These are phyloP conservation scores for Drosophila repletoides DNA, from an alignment of 1,140 invertebrate genomes.

Conservation along the genomic window DNA sequence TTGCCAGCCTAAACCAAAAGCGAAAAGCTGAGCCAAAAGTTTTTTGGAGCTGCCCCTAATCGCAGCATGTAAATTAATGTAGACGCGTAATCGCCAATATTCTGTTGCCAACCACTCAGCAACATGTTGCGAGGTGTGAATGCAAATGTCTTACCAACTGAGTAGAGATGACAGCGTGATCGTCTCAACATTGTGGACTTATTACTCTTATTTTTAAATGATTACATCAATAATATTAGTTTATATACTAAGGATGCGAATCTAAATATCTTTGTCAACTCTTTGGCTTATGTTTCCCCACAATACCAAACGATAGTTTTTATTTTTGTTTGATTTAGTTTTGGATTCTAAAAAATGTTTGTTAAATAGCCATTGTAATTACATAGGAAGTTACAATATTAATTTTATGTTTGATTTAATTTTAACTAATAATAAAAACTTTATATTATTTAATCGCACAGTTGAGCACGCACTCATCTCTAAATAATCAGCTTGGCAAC, in stretches of 20 bases:
- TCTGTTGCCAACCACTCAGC: conserved; percentile 49
- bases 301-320: too few relatives aligned
- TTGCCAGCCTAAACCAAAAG: conserved; percentile 5
- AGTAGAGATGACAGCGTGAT: background rate
- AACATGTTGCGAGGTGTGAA: conserved; percentile 48
- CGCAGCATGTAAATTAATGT: conserved; percentile 50
- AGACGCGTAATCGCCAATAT: conserved; percentile 43
- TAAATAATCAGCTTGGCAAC: background rate
- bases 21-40: background rate
- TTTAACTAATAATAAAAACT: too few relatives aligned
- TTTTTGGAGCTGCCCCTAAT: conserved; percentile 33
- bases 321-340: too few relatives aligned
- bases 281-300: too few relatives aligned
- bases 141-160: conserved; percentile 31
- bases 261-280: too few relatives aligned
- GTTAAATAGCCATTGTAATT: too few relatives aligned
- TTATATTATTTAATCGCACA: background rate
- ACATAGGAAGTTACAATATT: too few relatives aligned
- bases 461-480: background rate
- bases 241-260: background rate
- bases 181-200: background rate
- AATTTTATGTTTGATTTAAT: too few relatives aligned
- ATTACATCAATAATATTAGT: background rate
- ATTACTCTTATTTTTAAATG: background rate
- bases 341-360: too few relatives aligned